These are phyloP conservation scores for Coecobrya sp. DNA, from an alignment of 2,888 invertebrate species.

Conservation along the genomic window DNA sequence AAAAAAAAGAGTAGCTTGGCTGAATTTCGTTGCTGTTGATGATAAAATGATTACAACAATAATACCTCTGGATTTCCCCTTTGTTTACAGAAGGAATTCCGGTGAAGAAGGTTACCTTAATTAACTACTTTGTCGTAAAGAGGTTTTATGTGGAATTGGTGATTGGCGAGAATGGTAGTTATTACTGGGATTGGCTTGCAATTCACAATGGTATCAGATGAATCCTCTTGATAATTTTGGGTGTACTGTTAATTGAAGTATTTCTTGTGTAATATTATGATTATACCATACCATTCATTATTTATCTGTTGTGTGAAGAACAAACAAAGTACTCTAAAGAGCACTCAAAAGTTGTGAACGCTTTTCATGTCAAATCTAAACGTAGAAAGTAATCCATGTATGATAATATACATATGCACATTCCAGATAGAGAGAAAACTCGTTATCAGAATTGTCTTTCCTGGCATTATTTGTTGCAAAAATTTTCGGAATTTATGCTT, in stretches of 20 bases:
- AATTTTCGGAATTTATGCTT: too few species aligned
- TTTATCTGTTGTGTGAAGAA: not conserved
- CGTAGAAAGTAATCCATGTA: too few species aligned
- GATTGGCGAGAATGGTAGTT: not conserved
- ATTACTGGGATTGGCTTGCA: not conserved
- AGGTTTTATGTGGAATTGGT: not conserved
- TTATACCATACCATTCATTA: too few species aligned
- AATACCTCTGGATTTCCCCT: not conserved
- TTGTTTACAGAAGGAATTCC: not conserved
- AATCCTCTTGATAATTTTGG: not conserved
- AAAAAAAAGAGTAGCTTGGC: not conserved
- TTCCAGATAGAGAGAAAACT: too few species aligned
- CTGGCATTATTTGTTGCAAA: too few species aligned
- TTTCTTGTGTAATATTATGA: not conserved
- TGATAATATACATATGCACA: too few species aligned
- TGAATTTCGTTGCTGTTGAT: not conserved
- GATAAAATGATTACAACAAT: not conserved
- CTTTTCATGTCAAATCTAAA: too few species aligned
- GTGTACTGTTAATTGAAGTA: not conserved
- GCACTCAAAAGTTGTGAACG: too few species aligned
- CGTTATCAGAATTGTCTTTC: too few species aligned
- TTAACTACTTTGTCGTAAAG: not conserved
- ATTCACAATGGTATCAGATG: not conserved
- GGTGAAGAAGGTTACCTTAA: not conserved
- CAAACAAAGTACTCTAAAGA: not conserved